phyloP scores from a whole-genome alignment of 2,888 invertebrate species.

The Philonicus albiceps region DNA sequence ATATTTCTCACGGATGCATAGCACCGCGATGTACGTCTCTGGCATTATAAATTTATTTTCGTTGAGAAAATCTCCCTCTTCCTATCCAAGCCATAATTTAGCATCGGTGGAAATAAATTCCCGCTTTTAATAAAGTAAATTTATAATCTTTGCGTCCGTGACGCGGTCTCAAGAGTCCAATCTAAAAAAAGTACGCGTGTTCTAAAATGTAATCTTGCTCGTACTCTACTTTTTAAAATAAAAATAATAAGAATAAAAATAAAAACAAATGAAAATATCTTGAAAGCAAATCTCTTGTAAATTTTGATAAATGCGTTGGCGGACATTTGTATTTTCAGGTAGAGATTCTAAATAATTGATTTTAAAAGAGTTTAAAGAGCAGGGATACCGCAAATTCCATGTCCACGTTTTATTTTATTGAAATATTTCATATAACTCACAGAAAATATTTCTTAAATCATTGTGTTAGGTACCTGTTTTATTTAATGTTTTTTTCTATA shows the following conservation, averaged over 20 bases:
- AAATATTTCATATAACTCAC: neutral
- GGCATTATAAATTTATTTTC: constrained; percentile 12
- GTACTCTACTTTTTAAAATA: neutral
- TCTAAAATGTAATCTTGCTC: neutral
- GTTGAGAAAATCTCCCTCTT: neutral
- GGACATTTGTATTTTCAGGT: neutral
- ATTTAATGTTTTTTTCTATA: neutral
- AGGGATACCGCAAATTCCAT: neutral
- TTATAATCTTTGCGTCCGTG: neutral
- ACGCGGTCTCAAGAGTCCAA: neutral
- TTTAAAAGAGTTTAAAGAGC: neutral
- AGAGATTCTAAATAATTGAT: neutral
- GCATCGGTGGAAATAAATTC: neutral
- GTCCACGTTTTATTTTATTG: neutral
- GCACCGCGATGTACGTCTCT: neutral
- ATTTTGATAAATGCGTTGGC: neutral
- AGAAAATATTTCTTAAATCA: neutral
- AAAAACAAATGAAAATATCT: neutral
- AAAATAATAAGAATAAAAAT: neutral
- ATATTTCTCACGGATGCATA: constrained; percentile 11
- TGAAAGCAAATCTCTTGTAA: neutral
- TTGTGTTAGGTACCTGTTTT: neutral
- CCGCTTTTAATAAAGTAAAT: neutral
- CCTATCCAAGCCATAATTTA: neutral
- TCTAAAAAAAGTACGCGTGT: neutral